These are phyloP conservation scores for Meloidogyne hapla DNA, from an alignment of 1,140 invertebrate species.

Conservation along the genomic window DNA sequence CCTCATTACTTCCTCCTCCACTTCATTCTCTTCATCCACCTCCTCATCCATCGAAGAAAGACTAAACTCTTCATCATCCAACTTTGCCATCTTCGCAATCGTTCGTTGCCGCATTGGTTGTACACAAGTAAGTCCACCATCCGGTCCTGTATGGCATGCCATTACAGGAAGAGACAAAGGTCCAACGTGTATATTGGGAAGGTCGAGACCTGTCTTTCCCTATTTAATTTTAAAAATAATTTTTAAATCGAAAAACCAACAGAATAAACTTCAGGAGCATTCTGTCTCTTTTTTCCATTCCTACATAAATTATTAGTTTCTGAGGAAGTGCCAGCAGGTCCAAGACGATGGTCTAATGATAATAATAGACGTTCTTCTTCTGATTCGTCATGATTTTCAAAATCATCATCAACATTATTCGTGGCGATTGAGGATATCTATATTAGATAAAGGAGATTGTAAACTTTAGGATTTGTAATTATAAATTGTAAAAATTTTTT, in stretches of 20 bases:
- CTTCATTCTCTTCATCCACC: not conserved
- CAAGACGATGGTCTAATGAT: not conserved
- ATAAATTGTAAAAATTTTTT: too few relatives aligned
- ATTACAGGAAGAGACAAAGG: slow-evolving; percentile 66
- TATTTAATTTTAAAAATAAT: not conserved
- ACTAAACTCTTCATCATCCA: slow-evolving; percentile 60
- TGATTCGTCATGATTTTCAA: not conserved
- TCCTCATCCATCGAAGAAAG: slow-evolving; percentile 49
- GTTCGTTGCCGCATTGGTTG: slow-evolving; percentile 53
- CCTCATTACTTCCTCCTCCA: slow-evolving; percentile 43
- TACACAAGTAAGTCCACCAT: slow-evolving; percentile 73
- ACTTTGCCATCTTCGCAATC: slow-evolving; percentile 57
- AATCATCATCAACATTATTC: slow-evolving; percentile 12
- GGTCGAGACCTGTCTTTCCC: slow-evolving; percentile 51
- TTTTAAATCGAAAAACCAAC: slow-evolving; percentile 50
- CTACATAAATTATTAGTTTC: slow-evolving; percentile 43
- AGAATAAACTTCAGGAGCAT: slow-evolving; percentile 57
- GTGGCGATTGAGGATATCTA: not conserved
- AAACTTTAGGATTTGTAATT: too few relatives aligned
- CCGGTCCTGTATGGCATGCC: slow-evolving; percentile 75
- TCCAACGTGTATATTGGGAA: slow-evolving; percentile 61
- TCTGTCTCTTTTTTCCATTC: slow-evolving; percentile 42
- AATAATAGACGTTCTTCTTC: not conserved
- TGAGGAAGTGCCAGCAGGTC: not conserved
- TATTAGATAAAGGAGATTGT: not conserved